These are phyloP conservation scores for Coptodon rendalli DNA, from an alignment of 2,113 vertebrate genomes.

Conservation along the genomic window DNA sequence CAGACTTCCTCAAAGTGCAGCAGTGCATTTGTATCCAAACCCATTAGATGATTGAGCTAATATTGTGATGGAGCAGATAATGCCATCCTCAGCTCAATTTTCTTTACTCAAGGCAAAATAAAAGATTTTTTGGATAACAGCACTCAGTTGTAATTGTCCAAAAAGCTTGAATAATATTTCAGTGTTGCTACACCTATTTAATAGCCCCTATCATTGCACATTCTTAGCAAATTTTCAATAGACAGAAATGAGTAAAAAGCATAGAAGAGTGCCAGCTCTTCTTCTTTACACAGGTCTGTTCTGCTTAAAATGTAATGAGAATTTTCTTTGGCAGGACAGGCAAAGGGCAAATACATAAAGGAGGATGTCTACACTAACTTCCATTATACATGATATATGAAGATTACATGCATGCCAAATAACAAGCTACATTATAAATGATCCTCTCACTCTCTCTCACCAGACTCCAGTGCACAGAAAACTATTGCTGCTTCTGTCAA, in stretches of 20 bases:
- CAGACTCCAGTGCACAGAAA: background rate
- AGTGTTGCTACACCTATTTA: background rate
- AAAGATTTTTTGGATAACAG: background rate
- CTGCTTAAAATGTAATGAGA: background rate
- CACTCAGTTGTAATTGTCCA: background rate
- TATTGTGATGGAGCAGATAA: conserved; percentile 12
- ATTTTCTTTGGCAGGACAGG: background rate
- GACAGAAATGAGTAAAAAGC: background rate
- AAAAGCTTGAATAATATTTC: background rate
- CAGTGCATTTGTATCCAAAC: background rate
- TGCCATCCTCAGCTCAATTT: background rate
- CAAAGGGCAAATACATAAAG: background rate
- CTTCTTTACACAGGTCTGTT: background rate
- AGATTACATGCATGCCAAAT: background rate
- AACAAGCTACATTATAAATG: conserved; percentile 24
- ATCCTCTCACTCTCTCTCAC: background rate
- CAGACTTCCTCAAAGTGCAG: background rate
- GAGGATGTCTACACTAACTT: background rate
- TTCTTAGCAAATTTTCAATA: background rate
- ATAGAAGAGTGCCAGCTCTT: background rate
- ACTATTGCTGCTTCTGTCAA: conserved; percentile 15
- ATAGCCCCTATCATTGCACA: background rate
- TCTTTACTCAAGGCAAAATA: background rate
- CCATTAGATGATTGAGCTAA: conserved; percentile 42
- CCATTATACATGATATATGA: background rate